phyloP scores from a whole-genome alignment of 2,888 invertebrate genomes.

The Chaitophorus viminalis region DNA sequence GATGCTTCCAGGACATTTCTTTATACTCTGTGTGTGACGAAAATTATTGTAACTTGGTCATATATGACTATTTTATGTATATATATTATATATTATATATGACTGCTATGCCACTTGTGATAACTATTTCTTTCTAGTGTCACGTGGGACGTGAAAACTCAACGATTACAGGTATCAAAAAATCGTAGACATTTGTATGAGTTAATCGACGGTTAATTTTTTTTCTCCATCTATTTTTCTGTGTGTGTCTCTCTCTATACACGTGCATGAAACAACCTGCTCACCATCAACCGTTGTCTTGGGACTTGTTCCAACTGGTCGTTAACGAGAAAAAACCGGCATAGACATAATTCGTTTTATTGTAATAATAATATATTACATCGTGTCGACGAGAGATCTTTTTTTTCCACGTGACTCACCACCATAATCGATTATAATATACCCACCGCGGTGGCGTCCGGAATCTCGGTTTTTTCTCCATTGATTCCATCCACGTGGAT shows the following conservation, averaged over 20 bases:
- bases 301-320: constrained; percentile 14
- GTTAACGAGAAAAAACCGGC: constrained; percentile 11
- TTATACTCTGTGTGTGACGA: too few relatives aligned
- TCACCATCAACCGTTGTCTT: not conserved
- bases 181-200: too few relatives aligned
- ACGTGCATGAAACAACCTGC: constrained; percentile 19
- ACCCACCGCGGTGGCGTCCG: constrained; percentile 2
- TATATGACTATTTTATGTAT: too few relatives aligned
- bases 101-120: too few relatives aligned
- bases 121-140: too few relatives aligned
- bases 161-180: too few relatives aligned
- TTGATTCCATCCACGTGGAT: not conserved
- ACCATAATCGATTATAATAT: not conserved
- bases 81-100: too few relatives aligned
- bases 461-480: constrained; percentile 19
- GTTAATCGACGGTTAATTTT: not conserved
- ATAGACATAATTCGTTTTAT: constrained; percentile 2
- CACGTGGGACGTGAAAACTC: too few relatives aligned
- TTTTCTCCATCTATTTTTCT: not conserved
- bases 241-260: not conserved
- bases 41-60: too few relatives aligned
- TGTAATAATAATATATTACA: constrained; percentile 22
- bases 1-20: too few relatives aligned
- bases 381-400: not conserved
- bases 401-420: constrained; percentile 18